These are phyloP conservation scores for Chrysocyon brachyurus DNA, from an alignment of 2,797 vertebrate species.

Conservation along the genomic window DNA sequence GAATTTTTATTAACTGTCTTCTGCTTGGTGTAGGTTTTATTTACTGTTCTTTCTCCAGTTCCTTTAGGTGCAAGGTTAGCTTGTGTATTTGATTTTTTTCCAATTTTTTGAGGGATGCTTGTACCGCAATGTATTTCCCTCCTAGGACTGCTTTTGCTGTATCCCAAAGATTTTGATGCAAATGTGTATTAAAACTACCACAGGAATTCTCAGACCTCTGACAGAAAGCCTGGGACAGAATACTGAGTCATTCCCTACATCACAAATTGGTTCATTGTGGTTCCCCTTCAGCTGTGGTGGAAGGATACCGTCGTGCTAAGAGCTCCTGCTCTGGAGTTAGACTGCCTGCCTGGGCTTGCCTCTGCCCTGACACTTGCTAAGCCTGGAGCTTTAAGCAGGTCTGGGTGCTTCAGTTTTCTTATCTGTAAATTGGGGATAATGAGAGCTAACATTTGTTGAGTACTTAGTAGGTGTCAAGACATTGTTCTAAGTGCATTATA, in stretches of 20 bases:
- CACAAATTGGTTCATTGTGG: slow-evolving; percentile 56
- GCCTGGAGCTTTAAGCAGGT: background rate
- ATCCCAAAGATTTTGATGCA: too few species aligned
- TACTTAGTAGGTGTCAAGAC: background rate
- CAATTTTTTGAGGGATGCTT: too few species aligned
- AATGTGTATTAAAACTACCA: slow-evolving; percentile 22
- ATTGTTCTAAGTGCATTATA: background rate
- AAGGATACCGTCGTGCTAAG: background rate
- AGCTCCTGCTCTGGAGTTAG: background rate
- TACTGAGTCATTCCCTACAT: slow-evolving; percentile 62
- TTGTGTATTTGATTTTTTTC: too few species aligned
- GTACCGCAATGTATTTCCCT: too few species aligned
- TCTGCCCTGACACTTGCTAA: background rate
- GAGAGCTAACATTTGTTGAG: background rate
- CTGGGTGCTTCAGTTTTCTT: background rate
- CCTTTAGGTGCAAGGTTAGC: too few species aligned
- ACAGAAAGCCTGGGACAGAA: slow-evolving; percentile 61
- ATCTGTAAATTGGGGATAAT: background rate
- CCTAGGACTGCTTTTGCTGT: too few species aligned
- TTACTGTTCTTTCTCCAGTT: too few species aligned
- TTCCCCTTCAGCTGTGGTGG: slow-evolving; percentile 2
- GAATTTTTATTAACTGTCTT: too few species aligned
- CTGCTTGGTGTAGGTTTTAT: too few species aligned
- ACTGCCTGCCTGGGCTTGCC: background rate
- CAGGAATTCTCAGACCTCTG: slow-evolving; percentile 45